Percentiles rank a stretch among this genome's conserved stretches.
phyloP scores from a whole-genome alignment of 2,888 invertebrate genomes.

The Synergus gifuensis region DNA sequence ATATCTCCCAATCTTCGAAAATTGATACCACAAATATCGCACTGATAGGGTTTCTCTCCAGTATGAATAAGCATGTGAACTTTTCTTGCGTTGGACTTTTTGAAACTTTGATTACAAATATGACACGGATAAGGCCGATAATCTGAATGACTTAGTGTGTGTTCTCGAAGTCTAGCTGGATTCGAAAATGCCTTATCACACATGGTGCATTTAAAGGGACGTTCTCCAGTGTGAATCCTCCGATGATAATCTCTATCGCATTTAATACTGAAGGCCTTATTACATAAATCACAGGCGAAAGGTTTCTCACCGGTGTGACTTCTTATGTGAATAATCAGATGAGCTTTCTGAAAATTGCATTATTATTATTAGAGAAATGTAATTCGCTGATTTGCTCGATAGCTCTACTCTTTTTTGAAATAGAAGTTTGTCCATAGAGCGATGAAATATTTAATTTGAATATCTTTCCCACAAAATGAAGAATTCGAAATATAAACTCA shows the following conservation, averaged over 20 bases:
- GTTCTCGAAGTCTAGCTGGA: slow-evolving; percentile 50
- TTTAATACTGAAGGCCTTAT: slow-evolving; percentile 48
- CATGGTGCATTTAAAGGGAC: slow-evolving; percentile 46
- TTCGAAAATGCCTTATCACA: slow-evolving; percentile 49
- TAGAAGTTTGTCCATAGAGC: too few species aligned
- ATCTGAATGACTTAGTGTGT: slow-evolving; percentile 59
- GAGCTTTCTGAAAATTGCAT: slow-evolving; percentile 47
- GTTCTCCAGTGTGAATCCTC: slow-evolving; percentile 46
- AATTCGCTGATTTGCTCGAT: too few species aligned
- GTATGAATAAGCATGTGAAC: slow-evolving; percentile 57
- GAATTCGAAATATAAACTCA: too few species aligned
- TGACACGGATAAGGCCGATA: slow-evolving; percentile 56
- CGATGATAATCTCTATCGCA: slow-evolving; percentile 48
- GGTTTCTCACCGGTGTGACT: slow-evolving; percentile 49
- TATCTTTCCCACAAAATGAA: too few species aligned
- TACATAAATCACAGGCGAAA: slow-evolving; percentile 45
- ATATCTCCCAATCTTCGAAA: slow-evolving; percentile 50
- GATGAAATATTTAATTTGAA: too few species aligned
- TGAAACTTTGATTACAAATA: slow-evolving; percentile 54
- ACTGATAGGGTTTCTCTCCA: slow-evolving; percentile 53
- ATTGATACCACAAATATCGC: slow-evolving; percentile 46
- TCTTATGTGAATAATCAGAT: slow-evolving; percentile 46
- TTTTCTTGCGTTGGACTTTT: slow-evolving; percentile 52
- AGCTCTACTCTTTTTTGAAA: too few species aligned
- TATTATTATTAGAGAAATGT: not conserved